phyloP scores from a whole-genome alignment of 2,113 vertebrate genomes.

The Fulica atra region DNA sequence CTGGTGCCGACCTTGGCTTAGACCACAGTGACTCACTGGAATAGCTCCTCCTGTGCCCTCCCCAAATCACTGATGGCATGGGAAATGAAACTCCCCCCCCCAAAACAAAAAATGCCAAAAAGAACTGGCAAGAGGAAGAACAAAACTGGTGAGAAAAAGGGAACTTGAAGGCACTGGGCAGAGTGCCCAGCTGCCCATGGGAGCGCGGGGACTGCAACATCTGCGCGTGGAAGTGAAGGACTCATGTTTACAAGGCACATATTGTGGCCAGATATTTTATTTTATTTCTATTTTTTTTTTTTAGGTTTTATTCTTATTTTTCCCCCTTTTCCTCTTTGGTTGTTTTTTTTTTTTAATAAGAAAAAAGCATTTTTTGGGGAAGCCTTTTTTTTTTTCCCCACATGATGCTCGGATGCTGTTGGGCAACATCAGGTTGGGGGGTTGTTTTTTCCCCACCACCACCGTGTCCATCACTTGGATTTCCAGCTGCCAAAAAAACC shows the following conservation, averaged over 20 bases:
- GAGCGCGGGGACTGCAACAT: not conserved
- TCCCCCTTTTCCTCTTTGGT: not conserved
- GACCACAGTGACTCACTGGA: slow-evolving; percentile 94
- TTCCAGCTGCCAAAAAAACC: not conserved
- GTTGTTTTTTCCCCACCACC: not conserved
- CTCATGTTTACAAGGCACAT: slow-evolving; percentile 73
- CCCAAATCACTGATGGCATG: not conserved
- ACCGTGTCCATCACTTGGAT: not conserved
- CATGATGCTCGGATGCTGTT: not conserved
- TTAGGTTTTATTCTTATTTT: slow-evolving; percentile 10
- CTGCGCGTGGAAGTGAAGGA: slow-evolving; percentile 4
- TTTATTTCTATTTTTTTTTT: not conserved
- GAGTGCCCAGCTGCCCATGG: not conserved
- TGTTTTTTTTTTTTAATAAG: slow-evolving; percentile 40
- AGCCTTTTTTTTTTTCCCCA: slow-evolving; percentile 29
- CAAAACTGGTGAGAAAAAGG: not conserved
- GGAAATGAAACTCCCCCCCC: not conserved
- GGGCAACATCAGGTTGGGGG: not conserved
- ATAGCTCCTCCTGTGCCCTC: slow-evolving; percentile 60
- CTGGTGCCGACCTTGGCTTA: slow-evolving; percentile 85
- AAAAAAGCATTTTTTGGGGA: slow-evolving; percentile 42
- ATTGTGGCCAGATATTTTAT: slow-evolving; percentile 52
- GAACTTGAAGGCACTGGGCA: not conserved
- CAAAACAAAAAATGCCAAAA: not conserved
- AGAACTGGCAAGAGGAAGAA: not conserved